Evolutionary conservation across 2,888 invertebrate genomes (phyloP).

Genomic region (Eubasilissa splendida): DNA sequence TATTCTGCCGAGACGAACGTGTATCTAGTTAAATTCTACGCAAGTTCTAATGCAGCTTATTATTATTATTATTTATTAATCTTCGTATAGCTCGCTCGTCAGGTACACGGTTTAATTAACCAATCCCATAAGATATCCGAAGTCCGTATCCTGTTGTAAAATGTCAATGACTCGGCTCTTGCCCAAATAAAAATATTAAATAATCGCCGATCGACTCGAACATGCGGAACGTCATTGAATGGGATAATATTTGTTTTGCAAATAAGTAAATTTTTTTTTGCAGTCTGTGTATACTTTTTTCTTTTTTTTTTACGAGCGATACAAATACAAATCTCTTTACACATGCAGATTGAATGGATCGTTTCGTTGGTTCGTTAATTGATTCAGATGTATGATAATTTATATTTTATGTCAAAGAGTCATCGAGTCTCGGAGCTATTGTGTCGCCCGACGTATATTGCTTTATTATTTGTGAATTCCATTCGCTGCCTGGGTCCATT

Average conservation of each 20-base stretch:
- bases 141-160: slow-evolving; percentile 3
- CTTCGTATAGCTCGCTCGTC: too few species aligned
- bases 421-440: too few species aligned
- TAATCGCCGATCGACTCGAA: neutral
- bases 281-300: neutral
- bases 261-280: neutral
- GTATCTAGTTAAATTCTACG: too few species aligned
- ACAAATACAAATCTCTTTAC: neutral
- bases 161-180: slow-evolving; percentile 18
- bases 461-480: too few species aligned
- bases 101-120: neutral
- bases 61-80: too few species aligned
- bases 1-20: too few species aligned
- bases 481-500: neutral
- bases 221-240: neutral
- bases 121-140: neutral
- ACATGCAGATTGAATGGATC: neutral
- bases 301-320: neutral
- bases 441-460: too few species aligned
- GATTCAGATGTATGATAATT: slow-evolving; percentile 20
- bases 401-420: slow-evolving; percentile 5
- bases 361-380: slow-evolving; percentile 17
- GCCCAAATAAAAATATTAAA: slow-evolving; percentile 19
- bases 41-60: too few species aligned
- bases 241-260: neutral